Evolutionary conservation across 2,888 invertebrate species (phyloP).

Genomic region (Syrista parreyssii): DNA sequence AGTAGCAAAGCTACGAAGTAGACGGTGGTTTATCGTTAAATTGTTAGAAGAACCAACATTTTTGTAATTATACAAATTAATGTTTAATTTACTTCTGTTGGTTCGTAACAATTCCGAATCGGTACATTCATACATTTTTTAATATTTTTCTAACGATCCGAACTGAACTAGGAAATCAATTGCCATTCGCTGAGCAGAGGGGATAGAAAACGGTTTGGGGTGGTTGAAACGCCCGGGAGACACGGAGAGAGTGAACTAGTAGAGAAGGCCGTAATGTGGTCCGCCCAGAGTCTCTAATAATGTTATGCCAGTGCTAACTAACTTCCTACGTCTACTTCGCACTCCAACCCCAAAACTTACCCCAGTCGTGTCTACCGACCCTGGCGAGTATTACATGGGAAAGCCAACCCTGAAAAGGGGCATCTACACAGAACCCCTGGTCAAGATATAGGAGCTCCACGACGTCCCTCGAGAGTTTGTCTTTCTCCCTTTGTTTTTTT

Average conservation of each 20-base stretch:
- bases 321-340: conserved; percentile 34
- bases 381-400: background rate
- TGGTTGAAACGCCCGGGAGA: too few species aligned
- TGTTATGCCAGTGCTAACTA: conserved; percentile 38
- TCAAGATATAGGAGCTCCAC: background rate
- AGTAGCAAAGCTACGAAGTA: background rate
- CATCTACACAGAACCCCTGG: background rate
- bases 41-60: background rate
- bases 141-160: too few species aligned
- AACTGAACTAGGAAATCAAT: too few species aligned
- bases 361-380: background rate
- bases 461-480: background rate
- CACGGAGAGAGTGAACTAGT: background rate
- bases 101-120: too few species aligned
- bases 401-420: background rate
- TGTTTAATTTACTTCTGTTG: too few species aligned
- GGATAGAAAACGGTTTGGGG: too few species aligned
- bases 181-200: too few species aligned
- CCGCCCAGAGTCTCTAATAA: conserved; percentile 36
- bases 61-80: background rate
- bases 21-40: background rate
- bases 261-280: background rate
- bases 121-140: too few species aligned
- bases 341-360: background rate
- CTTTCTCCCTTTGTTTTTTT: background rate